Evolutionary conservation across 2,113 vertebrate species (phyloP).

Genomic region (Tragelaphus scriptus): DNA sequence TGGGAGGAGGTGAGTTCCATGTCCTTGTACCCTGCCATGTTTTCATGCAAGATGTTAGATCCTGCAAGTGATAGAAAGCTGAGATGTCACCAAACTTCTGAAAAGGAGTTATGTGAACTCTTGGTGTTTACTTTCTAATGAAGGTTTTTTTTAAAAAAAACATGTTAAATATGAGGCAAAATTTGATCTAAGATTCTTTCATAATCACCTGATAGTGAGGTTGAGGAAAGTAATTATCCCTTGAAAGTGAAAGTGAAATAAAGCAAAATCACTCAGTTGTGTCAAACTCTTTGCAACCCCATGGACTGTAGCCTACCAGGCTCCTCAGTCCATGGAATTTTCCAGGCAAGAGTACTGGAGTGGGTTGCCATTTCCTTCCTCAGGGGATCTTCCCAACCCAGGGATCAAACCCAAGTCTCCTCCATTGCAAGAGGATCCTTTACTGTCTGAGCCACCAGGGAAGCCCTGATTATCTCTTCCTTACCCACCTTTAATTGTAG

Average conservation of each 20-base stretch:
- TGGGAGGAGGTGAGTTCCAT: background rate
- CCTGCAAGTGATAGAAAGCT: background rate
- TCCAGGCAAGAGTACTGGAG: background rate
- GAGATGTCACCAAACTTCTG: background rate
- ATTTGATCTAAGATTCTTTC: background rate
- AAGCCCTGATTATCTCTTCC: background rate
- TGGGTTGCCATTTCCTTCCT: background rate
- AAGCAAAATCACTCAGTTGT: accelerated
- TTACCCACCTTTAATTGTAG: background rate
- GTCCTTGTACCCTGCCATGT: background rate
- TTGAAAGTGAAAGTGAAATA: background rate
- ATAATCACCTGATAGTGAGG: background rate
- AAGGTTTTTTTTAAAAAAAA: background rate
- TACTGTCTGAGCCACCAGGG: background rate
- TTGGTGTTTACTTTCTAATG: background rate
- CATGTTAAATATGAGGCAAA: background rate
- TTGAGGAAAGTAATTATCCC: background rate
- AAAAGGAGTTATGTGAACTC: background rate
- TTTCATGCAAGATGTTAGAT: background rate
- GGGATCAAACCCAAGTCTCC: background rate
- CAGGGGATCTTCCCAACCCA: background rate
- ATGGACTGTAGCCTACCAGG: background rate
- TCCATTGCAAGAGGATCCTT: background rate
- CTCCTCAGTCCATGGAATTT: background rate
- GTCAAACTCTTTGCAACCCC: accelerated